phyloP scores from a whole-genome alignment of 2,888 invertebrate species.

The Luffia ferchaultella region DNA sequence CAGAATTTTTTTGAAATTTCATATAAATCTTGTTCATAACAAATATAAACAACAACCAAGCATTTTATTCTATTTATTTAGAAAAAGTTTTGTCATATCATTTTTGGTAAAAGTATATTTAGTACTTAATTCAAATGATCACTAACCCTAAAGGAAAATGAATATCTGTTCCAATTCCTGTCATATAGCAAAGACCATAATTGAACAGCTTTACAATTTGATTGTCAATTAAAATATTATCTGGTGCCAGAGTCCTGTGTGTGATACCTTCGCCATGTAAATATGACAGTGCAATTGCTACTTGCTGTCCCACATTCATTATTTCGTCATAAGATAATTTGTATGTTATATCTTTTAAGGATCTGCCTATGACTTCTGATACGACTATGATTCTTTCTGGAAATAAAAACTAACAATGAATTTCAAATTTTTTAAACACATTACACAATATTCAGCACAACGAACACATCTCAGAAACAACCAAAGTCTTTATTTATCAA shows the following conservation, averaged over 20 bases:
- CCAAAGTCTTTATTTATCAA: too few species aligned
- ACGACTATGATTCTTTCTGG: slow-evolving; percentile 84
- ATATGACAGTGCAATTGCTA: slow-evolving; percentile 74
- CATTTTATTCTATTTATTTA: too few species aligned
- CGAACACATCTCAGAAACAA: not conserved
- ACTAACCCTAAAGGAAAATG: slow-evolving; percentile 87
- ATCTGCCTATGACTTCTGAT: slow-evolving; percentile 78
- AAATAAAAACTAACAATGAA: slow-evolving; percentile 22
- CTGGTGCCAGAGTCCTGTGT: slow-evolving; percentile 82
- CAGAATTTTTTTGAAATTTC: too few species aligned
- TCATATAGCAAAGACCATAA: slow-evolving; percentile 94
- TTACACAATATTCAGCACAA: not conserved
- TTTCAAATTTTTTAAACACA: slow-evolving; percentile 5
- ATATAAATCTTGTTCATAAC: too few species aligned
- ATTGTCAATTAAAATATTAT: slow-evolving; percentile 82
- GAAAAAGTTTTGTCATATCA: too few species aligned
- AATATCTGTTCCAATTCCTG: slow-evolving; percentile 84
- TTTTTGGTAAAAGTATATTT: too few species aligned
- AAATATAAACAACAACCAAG: too few species aligned
- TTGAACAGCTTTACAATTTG: slow-evolving; percentile 86
- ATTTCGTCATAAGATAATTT: slow-evolving; percentile 56
- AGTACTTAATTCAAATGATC: too few species aligned
- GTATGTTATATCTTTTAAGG: slow-evolving; percentile 63
- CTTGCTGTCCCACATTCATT: slow-evolving; percentile 74
- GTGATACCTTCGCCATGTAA: slow-evolving; percentile 78